Evolutionary conservation across 2,797 vertebrate genomes (phyloP).

Genomic region (Chaenodraco wilsoni): DNA sequence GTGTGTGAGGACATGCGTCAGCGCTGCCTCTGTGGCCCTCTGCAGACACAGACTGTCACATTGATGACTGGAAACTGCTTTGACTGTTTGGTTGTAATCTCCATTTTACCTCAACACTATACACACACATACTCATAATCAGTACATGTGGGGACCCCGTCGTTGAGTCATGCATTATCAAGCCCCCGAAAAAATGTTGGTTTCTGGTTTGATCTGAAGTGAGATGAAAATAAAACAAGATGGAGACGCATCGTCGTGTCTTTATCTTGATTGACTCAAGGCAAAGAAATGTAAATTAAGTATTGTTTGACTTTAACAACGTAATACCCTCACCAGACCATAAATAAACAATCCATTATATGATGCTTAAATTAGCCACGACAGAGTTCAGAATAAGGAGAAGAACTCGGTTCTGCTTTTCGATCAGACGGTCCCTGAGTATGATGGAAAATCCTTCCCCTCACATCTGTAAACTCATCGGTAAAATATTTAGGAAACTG

Average conservation of each 20-base stretch:
- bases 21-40: conserved; percentile 33
- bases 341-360: not conserved
- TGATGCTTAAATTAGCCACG: no score
- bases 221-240: not conserved
- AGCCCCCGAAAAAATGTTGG: no score
- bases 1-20: conserved; percentile 7
- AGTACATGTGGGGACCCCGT: not conserved
- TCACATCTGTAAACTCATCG: not conserved
- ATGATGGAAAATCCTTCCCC: not conserved
- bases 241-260: no score
- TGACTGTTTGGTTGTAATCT: not conserved
- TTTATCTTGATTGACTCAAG: no score
- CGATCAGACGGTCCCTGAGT: not conserved
- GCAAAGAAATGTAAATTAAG: not conserved
- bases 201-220: not conserved
- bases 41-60: conserved; percentile 29
- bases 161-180: not conserved
- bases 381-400: no score
- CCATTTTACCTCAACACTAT: conserved; percentile 3
- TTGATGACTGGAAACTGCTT: conserved; percentile 5
- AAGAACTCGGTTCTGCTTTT: no score
- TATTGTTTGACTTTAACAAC: not conserved
- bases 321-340: not conserved
- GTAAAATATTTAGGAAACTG: conserved; percentile 4
- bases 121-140: conserved; percentile 5